Evolutionary conservation across 1,140 invertebrate genomes (phyloP).

Genomic region (Drosophila saltans): DNA sequence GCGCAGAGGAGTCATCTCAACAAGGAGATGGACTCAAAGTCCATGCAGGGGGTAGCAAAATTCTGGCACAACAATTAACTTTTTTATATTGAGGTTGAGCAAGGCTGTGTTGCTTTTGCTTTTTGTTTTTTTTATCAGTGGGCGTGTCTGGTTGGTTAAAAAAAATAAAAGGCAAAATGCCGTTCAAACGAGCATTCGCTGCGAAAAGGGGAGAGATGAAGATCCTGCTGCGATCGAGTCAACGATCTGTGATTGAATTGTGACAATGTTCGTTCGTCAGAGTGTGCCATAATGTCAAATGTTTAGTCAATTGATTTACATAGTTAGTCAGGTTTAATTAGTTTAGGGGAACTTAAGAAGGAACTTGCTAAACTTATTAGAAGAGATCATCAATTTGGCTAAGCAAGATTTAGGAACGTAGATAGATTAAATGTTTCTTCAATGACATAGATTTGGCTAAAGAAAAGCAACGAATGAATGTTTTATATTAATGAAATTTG

Average conservation of each 20-base stretch:
- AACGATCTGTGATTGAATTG: slow-evolving; percentile 23
- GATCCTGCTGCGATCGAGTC: slow-evolving; percentile 12
- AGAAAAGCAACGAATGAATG: no score
- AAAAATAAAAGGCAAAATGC: slow-evolving; percentile 24
- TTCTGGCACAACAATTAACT: slow-evolving; percentile 67
- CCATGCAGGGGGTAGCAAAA: slow-evolving; percentile 46
- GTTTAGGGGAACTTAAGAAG: no score
- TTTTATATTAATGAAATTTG: no score
- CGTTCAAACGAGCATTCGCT: slow-evolving; percentile 35
- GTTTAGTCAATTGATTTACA: slow-evolving; percentile 17
- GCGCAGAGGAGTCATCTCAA: slow-evolving; percentile 39
- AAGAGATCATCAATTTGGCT: no score
- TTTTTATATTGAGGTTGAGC: slow-evolving; percentile 64
- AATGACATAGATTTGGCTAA: no score
- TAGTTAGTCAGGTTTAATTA: no score
- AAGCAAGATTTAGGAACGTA: no score
- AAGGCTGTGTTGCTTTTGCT: slow-evolving; percentile 17
- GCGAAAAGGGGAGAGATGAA: not conserved
- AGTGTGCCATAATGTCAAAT: slow-evolving; percentile 47
- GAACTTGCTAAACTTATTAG: no score
- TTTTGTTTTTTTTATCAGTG: slow-evolving; percentile 8
- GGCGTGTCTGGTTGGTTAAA: slow-evolving; percentile 33
- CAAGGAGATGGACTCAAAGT: slow-evolving; percentile 19
- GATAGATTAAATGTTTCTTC: no score
- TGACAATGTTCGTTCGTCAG: slow-evolving; percentile 1